Evolutionary conservation across 2,797 vertebrate species (phyloP), one percentile per base, ranked within the genome.

Genomic region (Odontamblyopus lacepedii): DNA sequence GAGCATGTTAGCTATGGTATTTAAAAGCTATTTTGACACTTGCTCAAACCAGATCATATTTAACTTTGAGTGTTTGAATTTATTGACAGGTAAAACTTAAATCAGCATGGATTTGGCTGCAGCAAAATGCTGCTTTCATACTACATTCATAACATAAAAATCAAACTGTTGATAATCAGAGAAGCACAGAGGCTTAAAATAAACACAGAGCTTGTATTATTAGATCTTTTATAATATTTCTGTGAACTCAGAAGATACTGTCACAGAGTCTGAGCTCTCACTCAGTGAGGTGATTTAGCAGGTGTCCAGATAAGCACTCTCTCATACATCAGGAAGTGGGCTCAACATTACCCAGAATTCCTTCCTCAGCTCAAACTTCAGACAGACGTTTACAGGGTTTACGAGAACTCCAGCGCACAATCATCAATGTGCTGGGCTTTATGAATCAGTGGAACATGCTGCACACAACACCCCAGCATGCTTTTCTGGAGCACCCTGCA

Each of bases 381-480:
- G 87, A 86, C 86, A 57, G 75, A 75, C 72, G 76, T 30, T 67
- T 19, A 84, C 87, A 53, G 76, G 27, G 3, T 89, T 92, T 92
- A 92, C 85, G 85, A 92, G 92, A 95, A 94, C 91, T 90, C 89
- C 91, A 83, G 77, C 74, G 70, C 84, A 85, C 92, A 92, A 84
- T 91, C 89, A 91, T 91, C 93, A 92, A 75, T 88, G 86, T 88
- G 83, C 87, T 85, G 81, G 74, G 89, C 91, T 91, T 90, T 84
- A 82, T 87, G 89, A 95, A 95, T 94, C 93, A 92, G 26, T 85
- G 80, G 90, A 91, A 93, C 88, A 93, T 87, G 86, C 77, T 93
- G 79, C 85, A 88, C 92, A 93, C 89, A 93, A 92, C 87, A 88
- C 83, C 50, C 83, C 53, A 83, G 86, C 88, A 85, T 84, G 84